Evolutionary conservation across 2,888 invertebrate species (phyloP), one percentile per base, ranked within the genome.

Genomic region (Mesopsocus fuscifrons): DNA sequence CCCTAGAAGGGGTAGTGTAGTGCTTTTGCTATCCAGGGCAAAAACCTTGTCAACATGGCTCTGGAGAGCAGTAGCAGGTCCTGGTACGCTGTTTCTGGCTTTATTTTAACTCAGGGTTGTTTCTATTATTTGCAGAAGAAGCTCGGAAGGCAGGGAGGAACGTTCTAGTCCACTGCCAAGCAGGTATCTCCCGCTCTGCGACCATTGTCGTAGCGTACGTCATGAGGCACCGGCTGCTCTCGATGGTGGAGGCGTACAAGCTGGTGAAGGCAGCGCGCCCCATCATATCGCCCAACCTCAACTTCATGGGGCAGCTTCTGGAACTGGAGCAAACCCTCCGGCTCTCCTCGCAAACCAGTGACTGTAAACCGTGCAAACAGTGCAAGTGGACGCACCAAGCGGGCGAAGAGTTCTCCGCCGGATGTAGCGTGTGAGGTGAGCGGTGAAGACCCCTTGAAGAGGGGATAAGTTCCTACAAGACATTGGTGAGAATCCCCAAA

Each of bases 161-260:
- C 54, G 85, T 92, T 32, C 68, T 94, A 56, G 78, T 94, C 47
- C 94, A 94, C 63, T 94, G 94, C 61, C 92, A 92, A 57, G 92
- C 91, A 41, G 94, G 94, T 42, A 84, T 94, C 41, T 92, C 91
- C 44, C 72, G 92, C 50, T 91, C 91, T 49, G 89, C 92, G 48
- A 92, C 92, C 48, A 76, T 94, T 57, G 88, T 89, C 56, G 91
- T 94, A 56, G 91, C 92, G 41, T 94, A 87, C 65, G 73, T 92
- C 53, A 91, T 94, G 85, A 78, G 83, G 54, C 81, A 84, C 63
- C 78, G 80, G 58, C 73, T 74, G 46, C 60, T 88, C 59, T 74
- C 78, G 31, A 82, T 82, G 67, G 72, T 83, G 34, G 87, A 92
- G 56, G 91, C 91, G 1, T 89, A 81, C 64, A 74, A 78, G 53